Evolutionary conservation across 2,888 invertebrate genomes (phyloP).

Genomic region (Pollenia griseotomentosa): DNA sequence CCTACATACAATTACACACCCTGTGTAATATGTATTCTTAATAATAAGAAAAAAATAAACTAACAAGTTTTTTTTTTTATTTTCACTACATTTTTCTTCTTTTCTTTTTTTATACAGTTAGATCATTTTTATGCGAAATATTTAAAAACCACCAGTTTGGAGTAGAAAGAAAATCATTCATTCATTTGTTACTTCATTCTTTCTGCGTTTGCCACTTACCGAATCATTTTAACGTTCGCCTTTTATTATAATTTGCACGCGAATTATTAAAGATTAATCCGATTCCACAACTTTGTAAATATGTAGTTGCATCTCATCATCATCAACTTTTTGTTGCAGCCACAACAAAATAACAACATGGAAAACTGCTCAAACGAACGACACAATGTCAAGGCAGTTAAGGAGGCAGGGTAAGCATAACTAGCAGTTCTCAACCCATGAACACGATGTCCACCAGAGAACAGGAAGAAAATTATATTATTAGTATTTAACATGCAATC

Average conservation of each 20-base stretch:
- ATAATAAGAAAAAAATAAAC: conserved; percentile 16
- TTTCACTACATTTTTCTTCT: conserved; percentile 1
- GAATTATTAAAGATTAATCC: conserved; percentile 71
- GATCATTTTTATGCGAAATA: conserved; percentile 56
- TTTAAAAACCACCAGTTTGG: conserved; percentile 46
- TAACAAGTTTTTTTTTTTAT: conserved; percentile 26
- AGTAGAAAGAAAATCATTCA: conserved; percentile 28
- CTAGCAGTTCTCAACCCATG: conserved; percentile 26
- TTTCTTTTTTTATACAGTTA: conserved; percentile 46
- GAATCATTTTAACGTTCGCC: conserved; percentile 48
- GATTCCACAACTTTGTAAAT: conserved; percentile 54
- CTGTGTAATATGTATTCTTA: conserved; percentile 16
- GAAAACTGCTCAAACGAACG: conserved; percentile 25
- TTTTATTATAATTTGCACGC: conserved; percentile 74
- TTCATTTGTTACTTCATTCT: conserved; percentile 47
- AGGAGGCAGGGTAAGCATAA: conserved; percentile 14
- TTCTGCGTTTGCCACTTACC: conserved; percentile 45
- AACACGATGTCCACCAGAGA: conserved; percentile 62
- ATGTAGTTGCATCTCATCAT: conserved; percentile 32
- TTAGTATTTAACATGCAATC: conserved; percentile 83
- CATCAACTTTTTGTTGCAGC: neutral
- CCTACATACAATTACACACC: neutral
- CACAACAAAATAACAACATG: neutral
- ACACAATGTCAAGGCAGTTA: conserved; percentile 50
- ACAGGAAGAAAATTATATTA: conserved; percentile 79